Evolutionary conservation across 2,888 invertebrate genomes (phyloP).

Genomic region (Caenorhabditis virilis): DNA sequence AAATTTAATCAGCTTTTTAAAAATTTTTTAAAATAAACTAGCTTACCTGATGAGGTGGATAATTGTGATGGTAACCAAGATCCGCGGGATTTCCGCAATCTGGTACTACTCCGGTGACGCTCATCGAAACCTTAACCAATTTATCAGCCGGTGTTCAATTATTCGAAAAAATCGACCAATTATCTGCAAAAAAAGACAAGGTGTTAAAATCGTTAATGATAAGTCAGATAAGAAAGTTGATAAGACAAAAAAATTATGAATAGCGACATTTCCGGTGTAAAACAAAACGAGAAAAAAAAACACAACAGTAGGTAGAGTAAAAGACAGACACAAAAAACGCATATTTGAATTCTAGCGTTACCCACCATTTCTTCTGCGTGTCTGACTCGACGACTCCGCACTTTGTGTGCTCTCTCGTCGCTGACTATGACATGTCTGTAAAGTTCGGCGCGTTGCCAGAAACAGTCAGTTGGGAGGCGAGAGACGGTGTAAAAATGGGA

Average conservation of each 20-base stretch:
- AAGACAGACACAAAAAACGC: not conserved
- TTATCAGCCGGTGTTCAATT: not conserved
- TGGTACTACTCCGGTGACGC: no score
- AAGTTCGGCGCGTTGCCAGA: no score
- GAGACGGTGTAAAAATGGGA: no score
- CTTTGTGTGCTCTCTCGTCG: not conserved
- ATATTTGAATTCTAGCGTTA: slow-evolving; percentile 40
- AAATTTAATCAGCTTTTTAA: no score
- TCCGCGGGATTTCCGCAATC: no score
- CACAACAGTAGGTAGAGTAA: not conserved
- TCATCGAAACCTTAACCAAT: no score
- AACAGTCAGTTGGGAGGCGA: no score
- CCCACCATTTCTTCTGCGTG: slow-evolving; percentile 16
- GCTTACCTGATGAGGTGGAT: no score
- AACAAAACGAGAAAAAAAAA: not conserved
- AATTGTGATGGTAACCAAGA: no score
- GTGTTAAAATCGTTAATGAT: not conserved
- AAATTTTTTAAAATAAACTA: no score
- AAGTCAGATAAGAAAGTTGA: not conserved
- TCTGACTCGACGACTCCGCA: slow-evolving; percentile 8
- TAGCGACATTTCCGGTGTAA: not conserved
- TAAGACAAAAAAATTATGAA: not conserved
- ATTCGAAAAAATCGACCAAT: not conserved
- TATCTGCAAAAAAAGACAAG: no score
- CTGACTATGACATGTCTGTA: no score